Evolutionary conservation across 1,140 invertebrate species (phyloP), one percentile per base, ranked within the genome.

Genomic region (Drosophila gunungcola): DNA sequence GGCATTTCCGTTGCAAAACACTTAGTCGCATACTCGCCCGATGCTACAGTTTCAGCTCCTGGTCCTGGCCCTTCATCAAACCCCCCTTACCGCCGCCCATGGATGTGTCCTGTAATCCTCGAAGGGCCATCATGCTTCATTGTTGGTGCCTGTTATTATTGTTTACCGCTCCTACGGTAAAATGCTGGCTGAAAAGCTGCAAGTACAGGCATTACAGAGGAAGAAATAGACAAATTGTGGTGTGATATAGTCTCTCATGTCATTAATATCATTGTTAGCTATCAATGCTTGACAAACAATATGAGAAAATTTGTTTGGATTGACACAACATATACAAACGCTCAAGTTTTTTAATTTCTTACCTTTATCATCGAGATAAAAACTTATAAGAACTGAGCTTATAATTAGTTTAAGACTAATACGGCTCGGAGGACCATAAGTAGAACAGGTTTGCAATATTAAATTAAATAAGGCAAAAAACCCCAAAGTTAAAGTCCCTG

Each of bases 1-100:
- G 84, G 84, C 84, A 77, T 88, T 88, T 88, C 84, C 84, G 84
- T 89, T 89, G 84, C 84, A 88, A 88, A 88, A 88, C 84, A 88
- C 84, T 88, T 88, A 88, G 80, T 74, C 84, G 83, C 81, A 75
- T 83, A 68, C 75, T 70, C 38, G 41, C 54, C 42, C 29, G 63
- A 55, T 52, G 73, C 74, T 60, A 58, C 74, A 38, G 57, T 58
- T 52, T 54, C 42, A 57, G 54, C 43, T 12, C 13, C n/a, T 42
- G 41, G 60, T 43, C 27, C 13, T 38, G 21, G 27, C 16, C 11
- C 13, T 9, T 11, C 16, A 2, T 25, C 10, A 12, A 4, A 2
- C 10, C 7, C 21, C 6, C 11, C 3, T 27, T 3, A 3, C 36
- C 34, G 21, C 16, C 39, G 11, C 12, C 10, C 62, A 29, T 63